Evolutionary conservation across 2,888 invertebrate species (phyloP).

Genomic region (Adineta ricciae): DNA sequence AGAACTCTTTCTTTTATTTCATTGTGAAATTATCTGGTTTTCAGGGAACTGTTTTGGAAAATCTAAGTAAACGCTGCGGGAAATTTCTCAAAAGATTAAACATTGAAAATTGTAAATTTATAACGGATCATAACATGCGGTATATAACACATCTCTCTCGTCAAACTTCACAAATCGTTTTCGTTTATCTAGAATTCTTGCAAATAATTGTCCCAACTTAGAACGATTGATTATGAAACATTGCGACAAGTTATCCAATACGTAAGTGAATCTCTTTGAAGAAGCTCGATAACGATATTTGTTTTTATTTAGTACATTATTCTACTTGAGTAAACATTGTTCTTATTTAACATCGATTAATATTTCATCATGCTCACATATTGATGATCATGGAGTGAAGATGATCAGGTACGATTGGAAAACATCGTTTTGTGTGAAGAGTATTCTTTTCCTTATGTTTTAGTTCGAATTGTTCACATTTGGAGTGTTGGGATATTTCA

Average conservation of each 20-base stretch:
- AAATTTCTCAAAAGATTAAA: constrained; percentile 88
- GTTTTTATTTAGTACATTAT: not conserved
- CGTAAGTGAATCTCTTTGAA: constrained; percentile 46
- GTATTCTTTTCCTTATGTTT: too few relatives aligned
- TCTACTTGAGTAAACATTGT: constrained; percentile 5
- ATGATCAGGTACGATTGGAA: constrained; percentile 67
- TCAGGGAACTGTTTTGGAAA: constrained; percentile 69
- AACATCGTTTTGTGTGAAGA: too few relatives aligned
- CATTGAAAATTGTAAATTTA: constrained; percentile 86
- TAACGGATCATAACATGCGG: constrained; percentile 83
- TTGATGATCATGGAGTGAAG: constrained; percentile 82
- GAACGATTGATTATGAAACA: constrained; percentile 87
- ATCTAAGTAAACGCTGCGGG: constrained; percentile 88
- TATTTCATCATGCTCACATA: constrained; percentile 74
- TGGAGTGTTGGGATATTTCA: constrained; percentile 84
- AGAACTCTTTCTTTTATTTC: not conserved
- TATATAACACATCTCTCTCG: constrained; percentile 37
- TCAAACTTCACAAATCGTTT: too few relatives aligned
- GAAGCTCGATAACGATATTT: not conserved
- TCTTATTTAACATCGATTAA: constrained; percentile 58
- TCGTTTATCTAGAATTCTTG: not conserved
- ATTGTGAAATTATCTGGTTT: constrained; percentile 13
- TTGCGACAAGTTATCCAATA: constrained; percentile 88
- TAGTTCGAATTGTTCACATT: constrained; percentile 71
- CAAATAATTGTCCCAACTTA: constrained; percentile 69